Evolutionary conservation across 2,113 vertebrate species (phyloP).

Genomic region (Oreotrochilus melanogaster): DNA sequence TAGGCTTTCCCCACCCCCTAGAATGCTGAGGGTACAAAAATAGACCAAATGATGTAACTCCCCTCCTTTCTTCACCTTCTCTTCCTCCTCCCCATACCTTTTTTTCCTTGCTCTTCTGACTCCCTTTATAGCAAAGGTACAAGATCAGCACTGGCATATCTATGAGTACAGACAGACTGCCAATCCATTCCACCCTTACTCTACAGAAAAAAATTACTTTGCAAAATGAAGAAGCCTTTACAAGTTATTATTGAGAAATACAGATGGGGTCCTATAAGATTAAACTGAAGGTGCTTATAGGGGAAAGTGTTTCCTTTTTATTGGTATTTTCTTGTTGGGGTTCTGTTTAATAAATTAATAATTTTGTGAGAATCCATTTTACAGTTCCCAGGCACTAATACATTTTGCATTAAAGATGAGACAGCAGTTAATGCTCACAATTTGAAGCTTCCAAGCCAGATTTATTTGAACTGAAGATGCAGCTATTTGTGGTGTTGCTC

Average conservation of each 20-base stretch:
- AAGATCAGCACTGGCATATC: background rate
- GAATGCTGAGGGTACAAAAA: background rate
- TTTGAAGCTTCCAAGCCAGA: background rate
- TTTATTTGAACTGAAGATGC: background rate
- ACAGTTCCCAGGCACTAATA: background rate
- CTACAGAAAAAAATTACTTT: background rate
- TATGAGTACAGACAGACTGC: background rate
- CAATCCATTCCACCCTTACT: background rate
- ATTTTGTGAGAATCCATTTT: background rate
- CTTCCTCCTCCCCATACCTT: no score
- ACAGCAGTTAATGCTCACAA: rapidly evolving
- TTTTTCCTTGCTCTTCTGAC: background rate
- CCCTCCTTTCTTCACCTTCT: rapidly evolving
- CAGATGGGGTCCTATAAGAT: background rate
- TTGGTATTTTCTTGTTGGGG: background rate
- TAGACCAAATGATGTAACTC: background rate
- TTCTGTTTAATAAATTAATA: background rate
- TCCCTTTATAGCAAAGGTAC: background rate
- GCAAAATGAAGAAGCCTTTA: background rate
- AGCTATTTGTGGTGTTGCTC: background rate
- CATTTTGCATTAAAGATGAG: background rate
- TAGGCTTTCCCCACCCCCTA: background rate
- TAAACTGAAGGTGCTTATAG: background rate
- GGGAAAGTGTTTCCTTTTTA: background rate
- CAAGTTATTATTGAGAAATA: background rate